These are phyloP conservation scores for Phthorimaea operculella DNA, from an alignment of 1,140 invertebrate species.

Conservation along the genomic window DNA sequence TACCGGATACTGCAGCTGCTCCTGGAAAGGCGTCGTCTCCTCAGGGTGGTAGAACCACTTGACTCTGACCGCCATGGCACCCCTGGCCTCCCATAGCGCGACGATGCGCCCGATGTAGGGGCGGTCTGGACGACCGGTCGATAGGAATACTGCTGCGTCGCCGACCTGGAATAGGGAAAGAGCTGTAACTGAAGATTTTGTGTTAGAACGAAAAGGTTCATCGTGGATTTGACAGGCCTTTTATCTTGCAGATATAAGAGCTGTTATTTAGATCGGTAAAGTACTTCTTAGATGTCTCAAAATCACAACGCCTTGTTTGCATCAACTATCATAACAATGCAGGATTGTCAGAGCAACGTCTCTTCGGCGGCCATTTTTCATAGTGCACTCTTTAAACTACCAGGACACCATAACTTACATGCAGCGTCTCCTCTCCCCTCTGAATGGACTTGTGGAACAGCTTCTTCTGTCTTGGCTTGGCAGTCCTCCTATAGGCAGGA, in stretches of 20 bases:
- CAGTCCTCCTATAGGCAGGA: constrained; percentile 81
- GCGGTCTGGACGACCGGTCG: constrained; percentile 86
- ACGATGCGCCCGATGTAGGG: constrained; percentile 93
- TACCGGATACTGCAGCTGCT: constrained; percentile 78
- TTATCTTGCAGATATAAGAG: no score
- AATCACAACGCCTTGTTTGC: no score
- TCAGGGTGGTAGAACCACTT: constrained; percentile 98
- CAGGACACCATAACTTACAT: constrained; percentile 68
- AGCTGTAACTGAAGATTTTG: no score
- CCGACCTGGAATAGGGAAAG: constrained; percentile 73
- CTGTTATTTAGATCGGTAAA: no score
- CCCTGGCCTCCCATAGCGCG: constrained; percentile 90
- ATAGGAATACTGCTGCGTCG: constrained; percentile 91
- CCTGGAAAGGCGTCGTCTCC: constrained; percentile 82
- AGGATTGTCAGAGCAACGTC: no score
- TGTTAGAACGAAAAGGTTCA: no score
- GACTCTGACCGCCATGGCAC: constrained; percentile 90
- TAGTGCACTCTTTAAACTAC: not conserved
- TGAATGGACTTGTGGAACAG: constrained; percentile 90
- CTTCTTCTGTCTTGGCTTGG: constrained; percentile 87
- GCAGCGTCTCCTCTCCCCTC: constrained; percentile 84
- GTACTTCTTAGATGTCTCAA: no score
- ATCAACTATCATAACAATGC: no score
- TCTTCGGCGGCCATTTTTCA: no score
- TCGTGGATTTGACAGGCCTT: no score